Percentiles rank a stretch among this genome's conserved stretches.
Conservation (phyloP, 2,113 vertebrate genomes). For the Phalacrocorax aristotelis region DNA sequence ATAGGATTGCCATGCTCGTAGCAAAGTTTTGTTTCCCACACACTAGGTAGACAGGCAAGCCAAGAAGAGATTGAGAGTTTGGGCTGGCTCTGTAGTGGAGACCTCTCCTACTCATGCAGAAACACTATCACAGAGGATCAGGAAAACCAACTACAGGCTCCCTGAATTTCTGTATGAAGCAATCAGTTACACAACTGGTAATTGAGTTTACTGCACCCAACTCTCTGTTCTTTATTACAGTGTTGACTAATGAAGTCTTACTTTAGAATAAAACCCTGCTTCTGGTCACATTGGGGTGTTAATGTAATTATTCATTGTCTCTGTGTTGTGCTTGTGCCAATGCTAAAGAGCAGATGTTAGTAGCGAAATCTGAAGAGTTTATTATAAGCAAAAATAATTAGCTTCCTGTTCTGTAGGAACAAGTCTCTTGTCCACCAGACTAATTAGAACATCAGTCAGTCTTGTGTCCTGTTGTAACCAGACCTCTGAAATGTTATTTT, state of each 20-base stretch:
- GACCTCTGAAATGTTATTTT: conserved; percentile 26
- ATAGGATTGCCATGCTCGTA: not conserved
- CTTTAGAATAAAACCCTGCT: not conserved
- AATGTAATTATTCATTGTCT: conserved; percentile 32
- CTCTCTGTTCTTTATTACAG: conserved; percentile 21
- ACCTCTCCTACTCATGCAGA: not conserved
- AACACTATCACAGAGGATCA: not conserved
- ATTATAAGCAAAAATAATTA: conserved; percentile 44
- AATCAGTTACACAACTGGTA: conserved; percentile 37
- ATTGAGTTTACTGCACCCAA: not conserved
- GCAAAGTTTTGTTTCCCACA: not conserved
- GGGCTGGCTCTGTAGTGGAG: not conserved
- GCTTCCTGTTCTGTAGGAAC: conserved; percentile 51
- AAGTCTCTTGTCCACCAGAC: conserved; percentile 29
- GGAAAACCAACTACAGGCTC: not conserved
- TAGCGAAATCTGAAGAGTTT: conserved; percentile 30
- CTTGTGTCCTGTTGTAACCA: conserved; percentile 18
- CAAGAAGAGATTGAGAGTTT: not conserved
- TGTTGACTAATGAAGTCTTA: conserved; percentile 26
- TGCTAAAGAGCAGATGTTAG: conserved; percentile 37
- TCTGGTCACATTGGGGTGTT: conserved; percentile 13
- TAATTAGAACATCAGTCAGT: conserved; percentile 32
- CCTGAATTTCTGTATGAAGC: conserved; percentile 8
- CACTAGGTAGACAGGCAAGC: not conserved
- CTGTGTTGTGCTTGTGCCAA: conserved; percentile 6